phyloP scores from a whole-genome alignment of 2,888 invertebrate genomes.

The Diloba caeruleocephala region DNA sequence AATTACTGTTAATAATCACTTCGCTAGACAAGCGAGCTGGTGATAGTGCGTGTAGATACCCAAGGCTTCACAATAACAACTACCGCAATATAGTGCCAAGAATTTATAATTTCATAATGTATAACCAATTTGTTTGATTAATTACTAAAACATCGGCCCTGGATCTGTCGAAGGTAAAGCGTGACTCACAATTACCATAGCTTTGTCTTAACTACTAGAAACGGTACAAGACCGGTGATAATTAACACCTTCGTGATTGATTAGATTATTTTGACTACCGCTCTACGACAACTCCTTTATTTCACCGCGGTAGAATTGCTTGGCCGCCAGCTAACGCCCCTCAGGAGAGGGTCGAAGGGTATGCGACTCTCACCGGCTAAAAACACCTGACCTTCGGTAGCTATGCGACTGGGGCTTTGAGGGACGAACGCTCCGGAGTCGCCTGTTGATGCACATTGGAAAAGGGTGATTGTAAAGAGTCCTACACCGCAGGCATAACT shows the following conservation, averaged over 20 bases:
- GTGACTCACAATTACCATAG: conserved; percentile 8
- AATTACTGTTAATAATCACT: no score
- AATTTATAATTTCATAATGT: conserved; percentile 12
- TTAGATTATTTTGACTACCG: conserved; percentile 3
- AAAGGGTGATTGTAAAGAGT: no score
- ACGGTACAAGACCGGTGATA: not conserved
- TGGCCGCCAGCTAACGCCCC: no score
- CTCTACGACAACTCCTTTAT: not conserved
- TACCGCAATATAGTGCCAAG: not conserved
- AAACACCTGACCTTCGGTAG: no score
- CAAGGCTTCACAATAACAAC: conserved; percentile 10
- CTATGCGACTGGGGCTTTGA: no score
- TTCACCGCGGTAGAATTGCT: no score
- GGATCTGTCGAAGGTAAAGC: conserved; percentile 16
- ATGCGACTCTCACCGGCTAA: no score
- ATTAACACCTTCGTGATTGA: not conserved
- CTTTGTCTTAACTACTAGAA: not conserved
- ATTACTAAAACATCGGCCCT: conserved; percentile 12
- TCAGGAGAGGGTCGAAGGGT: no score
- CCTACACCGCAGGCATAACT: no score
- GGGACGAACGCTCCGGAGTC: no score
- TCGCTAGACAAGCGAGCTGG: no score
- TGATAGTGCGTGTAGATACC: not conserved
- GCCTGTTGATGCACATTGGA: no score
- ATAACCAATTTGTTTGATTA: conserved; percentile 20